phyloP scores from a whole-genome alignment of 2,888 invertebrate species.

The Diploptera punctata region DNA sequence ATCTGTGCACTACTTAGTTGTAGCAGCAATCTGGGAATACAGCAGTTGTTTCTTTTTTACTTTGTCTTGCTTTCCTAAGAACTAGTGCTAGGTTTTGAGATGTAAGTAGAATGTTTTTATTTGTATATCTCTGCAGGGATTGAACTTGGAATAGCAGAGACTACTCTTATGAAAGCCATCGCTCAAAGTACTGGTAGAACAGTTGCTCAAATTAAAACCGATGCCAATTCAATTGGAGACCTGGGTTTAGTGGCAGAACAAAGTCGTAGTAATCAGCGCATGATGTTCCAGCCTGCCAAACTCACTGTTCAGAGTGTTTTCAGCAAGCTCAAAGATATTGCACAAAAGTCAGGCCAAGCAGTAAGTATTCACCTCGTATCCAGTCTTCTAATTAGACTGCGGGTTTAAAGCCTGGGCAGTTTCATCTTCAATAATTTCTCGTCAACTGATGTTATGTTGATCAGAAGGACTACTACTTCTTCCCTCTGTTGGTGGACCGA shows the following conservation, averaged over 20 bases:
- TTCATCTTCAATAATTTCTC: no score
- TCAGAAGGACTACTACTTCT: no score
- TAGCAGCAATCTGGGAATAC: no score
- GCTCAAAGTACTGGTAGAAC: constrained; percentile 88
- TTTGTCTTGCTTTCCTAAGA: no score
- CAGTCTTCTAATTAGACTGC: no score
- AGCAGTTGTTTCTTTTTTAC: no score
- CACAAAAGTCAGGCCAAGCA: constrained; percentile 80
- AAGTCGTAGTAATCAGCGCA: constrained; percentile 82
- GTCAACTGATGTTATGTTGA: no score
- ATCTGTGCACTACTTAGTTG: no score
- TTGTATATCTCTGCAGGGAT: constrained; percentile 63
- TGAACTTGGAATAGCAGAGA: constrained; percentile 95
- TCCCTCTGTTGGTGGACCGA: no score
- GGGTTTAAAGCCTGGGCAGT: no score
- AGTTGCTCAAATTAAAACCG: constrained; percentile 76
- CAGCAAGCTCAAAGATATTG: constrained; percentile 83
- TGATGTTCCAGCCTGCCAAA: constrained; percentile 85
- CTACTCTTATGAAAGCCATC: constrained; percentile 92
- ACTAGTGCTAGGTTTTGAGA: neutral
- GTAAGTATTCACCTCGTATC: no score
- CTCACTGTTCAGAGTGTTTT: constrained; percentile 80
- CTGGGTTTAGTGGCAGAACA: constrained; percentile 90
- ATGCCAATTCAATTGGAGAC: constrained; percentile 79
- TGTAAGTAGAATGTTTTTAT: neutral